Base-by-base conservation (phyloP, 2,888 invertebrate species). In the Melinaea menophilus region DNA sequence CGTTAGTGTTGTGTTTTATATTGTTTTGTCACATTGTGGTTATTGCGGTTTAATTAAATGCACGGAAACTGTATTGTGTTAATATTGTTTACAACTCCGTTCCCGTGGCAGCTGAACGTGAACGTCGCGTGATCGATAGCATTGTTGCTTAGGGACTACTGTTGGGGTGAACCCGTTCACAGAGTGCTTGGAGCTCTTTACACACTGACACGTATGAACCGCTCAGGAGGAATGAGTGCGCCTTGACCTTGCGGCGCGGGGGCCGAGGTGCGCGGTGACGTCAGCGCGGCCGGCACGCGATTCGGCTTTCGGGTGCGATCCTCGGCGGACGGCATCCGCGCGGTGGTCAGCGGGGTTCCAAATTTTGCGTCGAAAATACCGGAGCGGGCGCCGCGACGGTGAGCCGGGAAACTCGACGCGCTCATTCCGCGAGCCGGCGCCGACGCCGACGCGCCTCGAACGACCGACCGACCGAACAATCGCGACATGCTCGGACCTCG, bases 291-390 rank as follows among this genome's bases (percentile, higher is more conserved):
- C 88, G 75, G 72, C 72, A 79, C 82, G 84, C 85, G 79, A 79
- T 80, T 85, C 80, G 88, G 89, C 90, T 90, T 90, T 90, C 90
- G 90, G 90, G 88, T 87, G 88, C 88, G 88, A 90, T 89, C 89
- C 90, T 88, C 85, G 85, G 87, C 80, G 85, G 84, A 84, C 85
- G 85, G 82, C 83, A 89, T 90, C 87, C 90, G 90, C 88, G 88
- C 86, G 85, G 88, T 79, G 88, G 86, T 86, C 85, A 87, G 83
- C 79, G 85, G 78, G 80, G 82, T 80, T 84, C 81, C 78, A 78
- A 83, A 85, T 79, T 85, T 76, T 80, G 75, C 80, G 85, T 84
- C 85, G 76, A 87, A 88, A 88, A 87, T 86, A 86, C 79, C 84
- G 82, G 81, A 80, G 78, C 82, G 82, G 85, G 86, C 79, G 77